Evolutionary conservation across 2,888 invertebrate species (phyloP).

Genomic region (Lutraria lutraria): DNA sequence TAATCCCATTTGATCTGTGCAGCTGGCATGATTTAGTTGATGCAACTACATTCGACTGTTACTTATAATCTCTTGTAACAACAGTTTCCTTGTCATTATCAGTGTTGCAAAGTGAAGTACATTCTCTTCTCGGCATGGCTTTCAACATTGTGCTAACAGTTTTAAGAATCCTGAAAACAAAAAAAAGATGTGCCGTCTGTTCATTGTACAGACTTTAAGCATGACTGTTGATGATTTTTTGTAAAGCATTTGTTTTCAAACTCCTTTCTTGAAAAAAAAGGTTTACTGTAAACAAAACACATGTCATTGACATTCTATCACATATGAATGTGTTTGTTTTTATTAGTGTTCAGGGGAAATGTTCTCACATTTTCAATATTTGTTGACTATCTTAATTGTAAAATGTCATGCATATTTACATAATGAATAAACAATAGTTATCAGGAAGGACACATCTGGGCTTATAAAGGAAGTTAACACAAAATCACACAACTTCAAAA

Average conservation of each 20-base stretch:
- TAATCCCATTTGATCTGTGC: background rate
- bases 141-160: background rate
- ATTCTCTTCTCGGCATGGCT: background rate
- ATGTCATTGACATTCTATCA: background rate
- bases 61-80: background rate
- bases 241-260: background rate
- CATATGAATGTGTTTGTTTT: slow-evolving; percentile 1
- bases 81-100: background rate
- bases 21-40: background rate
- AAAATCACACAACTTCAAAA: background rate
- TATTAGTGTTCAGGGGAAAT: background rate
- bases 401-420: slow-evolving; percentile 9
- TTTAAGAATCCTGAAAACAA: no score
- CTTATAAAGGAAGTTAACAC: background rate
- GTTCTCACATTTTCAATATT: slow-evolving; percentile 19
- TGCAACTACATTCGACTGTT: background rate
- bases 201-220: background rate
- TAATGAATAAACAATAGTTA: background rate
- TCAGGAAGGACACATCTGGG: background rate
- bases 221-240: background rate
- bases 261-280: background rate
- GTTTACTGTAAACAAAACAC: background rate
- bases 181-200: slow-evolving; percentile 1
- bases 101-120: background rate
- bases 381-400: background rate